Base-by-base conservation (phyloP, 2,797 vertebrate genomes). In the Spizella passerina region DNA sequence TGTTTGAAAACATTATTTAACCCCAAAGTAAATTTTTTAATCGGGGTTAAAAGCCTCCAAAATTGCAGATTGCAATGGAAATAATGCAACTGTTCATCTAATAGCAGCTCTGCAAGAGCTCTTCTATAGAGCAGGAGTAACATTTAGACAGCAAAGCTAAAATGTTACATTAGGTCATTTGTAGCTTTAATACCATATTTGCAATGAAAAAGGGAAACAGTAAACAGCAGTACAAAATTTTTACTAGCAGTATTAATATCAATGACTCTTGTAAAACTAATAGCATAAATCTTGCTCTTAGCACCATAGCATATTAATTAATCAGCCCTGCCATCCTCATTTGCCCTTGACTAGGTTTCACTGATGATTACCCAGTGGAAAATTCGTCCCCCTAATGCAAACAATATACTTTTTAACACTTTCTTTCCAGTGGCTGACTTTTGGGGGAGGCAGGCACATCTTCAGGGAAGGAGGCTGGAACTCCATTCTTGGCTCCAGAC, bases 361-460 rank as follows among this genome's bases (percentile, higher is more conserved):
- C 93, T 96, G 94, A 96, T 97, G 97, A 98, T 97, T 97, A 97
- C 96, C 96, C 96, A 97, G 95, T 76, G 95, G 97, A 97, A 98
- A 98, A 97, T 92, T 95, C 96, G 50, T 68, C 87, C 93, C 86
- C 95, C 97, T 96, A 94, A 97, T 95, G 92, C 94, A 98, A 98
- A 98, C 97, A 96, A 96, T 96, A 96, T 93, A 81, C 61, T 97
- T 95, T 96, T 97, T 95, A 97, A 96, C 90, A 93, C 91, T 97
- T 94, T 90, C 68, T 93, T 95, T 93, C 71, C 36, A 10, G 47
- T 4, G 6, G 11, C 87, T 86, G 63, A 79, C 57, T 95, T 94
- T 86, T 81, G 57, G 9, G 53, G 46, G 44, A 82, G 43, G 70
- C 50, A 65, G 59, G 83, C 16, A n/a, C 59, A 83, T 95, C 82